These are phyloP conservation scores for Pangasianodon hypophthalmus DNA, from an alignment of 2,113 vertebrate genomes.

Conservation along the genomic window DNA sequence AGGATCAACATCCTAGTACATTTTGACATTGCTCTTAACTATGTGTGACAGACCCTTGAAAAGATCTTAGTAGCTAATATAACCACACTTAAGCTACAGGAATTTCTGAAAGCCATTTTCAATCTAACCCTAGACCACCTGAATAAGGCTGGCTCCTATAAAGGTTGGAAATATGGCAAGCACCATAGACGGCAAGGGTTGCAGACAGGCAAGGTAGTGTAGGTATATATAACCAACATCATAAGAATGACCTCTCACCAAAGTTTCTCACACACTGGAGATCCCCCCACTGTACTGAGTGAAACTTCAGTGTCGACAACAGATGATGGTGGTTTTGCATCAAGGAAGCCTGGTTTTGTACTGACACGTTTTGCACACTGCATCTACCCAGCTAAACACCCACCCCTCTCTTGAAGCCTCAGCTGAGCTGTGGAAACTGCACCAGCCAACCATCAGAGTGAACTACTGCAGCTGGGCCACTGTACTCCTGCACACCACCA, in stretches of 20 bases:
- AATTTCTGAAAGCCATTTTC: background rate
- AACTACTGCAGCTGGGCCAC: background rate
- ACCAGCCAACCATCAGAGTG: background rate
- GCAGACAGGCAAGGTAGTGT: background rate
- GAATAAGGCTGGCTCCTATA: background rate
- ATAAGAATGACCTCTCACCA: background rate
- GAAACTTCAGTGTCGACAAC: background rate
- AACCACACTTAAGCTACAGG: background rate
- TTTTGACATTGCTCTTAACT: background rate
- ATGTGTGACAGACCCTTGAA: background rate
- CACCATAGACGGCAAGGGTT: background rate
- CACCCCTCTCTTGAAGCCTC: background rate
- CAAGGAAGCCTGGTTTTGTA: background rate
- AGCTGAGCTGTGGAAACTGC: background rate
- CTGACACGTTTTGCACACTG: background rate
- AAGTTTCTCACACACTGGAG: background rate
- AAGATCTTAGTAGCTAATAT: background rate
- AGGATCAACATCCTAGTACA: background rate
- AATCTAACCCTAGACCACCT: background rate
- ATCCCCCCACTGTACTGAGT: background rate
- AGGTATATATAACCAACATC: background rate
- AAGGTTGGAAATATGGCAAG: background rate
- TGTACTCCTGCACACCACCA: background rate
- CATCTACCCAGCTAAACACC: background rate
- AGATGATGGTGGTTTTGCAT: background rate